phyloP scores from a whole-genome alignment of 1,140 invertebrate genomes.

The Lasioglossum baleicum region DNA sequence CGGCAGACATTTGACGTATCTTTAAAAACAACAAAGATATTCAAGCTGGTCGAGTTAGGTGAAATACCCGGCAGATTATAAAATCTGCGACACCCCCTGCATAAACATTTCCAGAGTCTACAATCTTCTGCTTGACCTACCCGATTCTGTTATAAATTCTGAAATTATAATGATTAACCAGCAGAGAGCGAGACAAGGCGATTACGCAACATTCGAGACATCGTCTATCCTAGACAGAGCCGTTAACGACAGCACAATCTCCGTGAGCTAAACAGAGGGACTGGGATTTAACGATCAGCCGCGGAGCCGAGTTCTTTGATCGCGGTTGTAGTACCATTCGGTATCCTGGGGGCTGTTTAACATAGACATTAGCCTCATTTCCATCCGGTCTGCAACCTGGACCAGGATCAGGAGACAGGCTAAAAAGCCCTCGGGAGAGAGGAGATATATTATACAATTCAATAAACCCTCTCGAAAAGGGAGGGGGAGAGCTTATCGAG shows the following conservation, averaged over 20 bases:
- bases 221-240: not conserved
- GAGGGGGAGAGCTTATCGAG: slow-evolving; percentile 48
- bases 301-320: slow-evolving; percentile 21
- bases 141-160: too few species aligned
- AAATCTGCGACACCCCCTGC: too few species aligned
- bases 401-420: slow-evolving; percentile 8
- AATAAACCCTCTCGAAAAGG: slow-evolving; percentile 51
- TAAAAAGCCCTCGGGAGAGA: slow-evolving; percentile 39
- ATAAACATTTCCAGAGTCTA: too few species aligned
- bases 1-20: too few species aligned
- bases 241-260: too few species aligned
- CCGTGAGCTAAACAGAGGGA: not conserved
- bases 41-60: too few species aligned
- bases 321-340: slow-evolving; percentile 23
- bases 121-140: too few species aligned
- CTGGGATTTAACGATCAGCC: not conserved
- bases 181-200: too few species aligned
- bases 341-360: slow-evolving; percentile 18
- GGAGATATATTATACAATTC: slow-evolving; percentile 59
- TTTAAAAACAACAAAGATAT: too few species aligned
- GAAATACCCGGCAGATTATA: too few species aligned
- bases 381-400: not conserved
- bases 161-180: too few species aligned
- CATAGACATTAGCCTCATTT: slow-evolving; percentile 21
- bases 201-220: not conserved